Evolutionary conservation across 1,140 invertebrate genomes (phyloP).

Genomic region (Polypedilum vanderplanki): DNA sequence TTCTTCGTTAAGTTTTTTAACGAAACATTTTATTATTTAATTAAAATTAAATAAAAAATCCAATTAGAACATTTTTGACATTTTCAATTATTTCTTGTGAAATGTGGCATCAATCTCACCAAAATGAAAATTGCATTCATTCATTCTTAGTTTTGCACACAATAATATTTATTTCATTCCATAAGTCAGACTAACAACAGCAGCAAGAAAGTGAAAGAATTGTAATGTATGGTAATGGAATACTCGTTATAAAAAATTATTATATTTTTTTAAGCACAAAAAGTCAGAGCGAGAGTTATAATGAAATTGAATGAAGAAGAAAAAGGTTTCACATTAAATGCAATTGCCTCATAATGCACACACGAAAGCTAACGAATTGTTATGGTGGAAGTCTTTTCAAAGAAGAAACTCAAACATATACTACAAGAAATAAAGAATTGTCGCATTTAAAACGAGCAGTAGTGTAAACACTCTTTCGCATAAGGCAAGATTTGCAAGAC

Average conservation of each 20-base stretch:
- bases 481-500: not conserved
- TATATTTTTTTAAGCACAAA: not conserved
- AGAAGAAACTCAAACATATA: not conserved
- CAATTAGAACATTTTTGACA: too few relatives aligned
- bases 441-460: not conserved
- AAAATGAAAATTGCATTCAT: too few relatives aligned
- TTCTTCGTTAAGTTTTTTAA: too few relatives aligned
- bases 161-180: too few relatives aligned
- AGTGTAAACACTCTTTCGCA: not conserved
- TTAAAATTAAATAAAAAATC: too few relatives aligned
- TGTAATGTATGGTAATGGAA: slow-evolving; percentile 18
- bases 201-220: not conserved
- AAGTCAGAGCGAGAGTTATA: not conserved
- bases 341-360: slow-evolving; percentile 17
- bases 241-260: slow-evolving; percentile 16
- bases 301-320: not conserved
- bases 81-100: too few relatives aligned
- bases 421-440: not conserved
- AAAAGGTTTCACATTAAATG: slow-evolving; percentile 5
- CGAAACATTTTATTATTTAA: too few relatives aligned
- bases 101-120: too few relatives aligned
- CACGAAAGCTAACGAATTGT: slow-evolving; percentile 11
- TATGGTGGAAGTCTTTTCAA: not conserved
- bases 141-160: too few relatives aligned
- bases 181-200: not conserved